These are phyloP conservation scores for Saccostrea glomerata DNA, from an alignment of 1,140 invertebrate species.

Conservation along the genomic window DNA sequence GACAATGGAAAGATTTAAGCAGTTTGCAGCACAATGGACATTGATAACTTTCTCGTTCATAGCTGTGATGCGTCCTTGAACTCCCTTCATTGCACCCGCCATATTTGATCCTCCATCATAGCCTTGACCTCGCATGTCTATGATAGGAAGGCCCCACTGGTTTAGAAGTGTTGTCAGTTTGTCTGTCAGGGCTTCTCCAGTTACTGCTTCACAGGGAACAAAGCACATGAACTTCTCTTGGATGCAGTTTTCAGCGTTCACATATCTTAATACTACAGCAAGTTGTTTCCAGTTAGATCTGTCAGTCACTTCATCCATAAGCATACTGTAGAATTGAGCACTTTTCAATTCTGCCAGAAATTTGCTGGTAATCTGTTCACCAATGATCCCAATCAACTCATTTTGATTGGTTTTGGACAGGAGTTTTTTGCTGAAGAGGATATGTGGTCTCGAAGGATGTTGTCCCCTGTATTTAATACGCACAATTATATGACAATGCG, in stretches of 20 bases:
- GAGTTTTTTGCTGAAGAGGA: not conserved
- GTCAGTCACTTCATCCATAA: constrained; percentile 35
- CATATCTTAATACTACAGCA: constrained; percentile 11
- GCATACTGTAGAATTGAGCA: constrained; percentile 1
- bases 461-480: not conserved
- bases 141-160: constrained; percentile 3
- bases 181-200: not conserved
- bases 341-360: not conserved
- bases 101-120: constrained; percentile 1
- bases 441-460: not conserved
- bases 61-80: not conserved
- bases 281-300: constrained; percentile 35
- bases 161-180: constrained; percentile 22
- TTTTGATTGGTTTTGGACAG: constrained; percentile 31
- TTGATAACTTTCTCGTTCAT: not conserved
- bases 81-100: not conserved
- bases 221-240: constrained; percentile 21
- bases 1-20: constrained; percentile 27
- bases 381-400: not conserved
- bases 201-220: constrained; percentile 29
- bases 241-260: constrained; percentile 15
- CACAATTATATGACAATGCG: too few relatives aligned
- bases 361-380: constrained; percentile 8
- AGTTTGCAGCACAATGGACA: constrained; percentile 40
- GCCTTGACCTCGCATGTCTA: constrained; percentile 16